A percentile compares a stretch with the other conserved stretches of the same genome.
Evolutionary conservation across 2,113 vertebrate species (phyloP).

Genomic region (Nerophis lumbriciformis): DNA sequence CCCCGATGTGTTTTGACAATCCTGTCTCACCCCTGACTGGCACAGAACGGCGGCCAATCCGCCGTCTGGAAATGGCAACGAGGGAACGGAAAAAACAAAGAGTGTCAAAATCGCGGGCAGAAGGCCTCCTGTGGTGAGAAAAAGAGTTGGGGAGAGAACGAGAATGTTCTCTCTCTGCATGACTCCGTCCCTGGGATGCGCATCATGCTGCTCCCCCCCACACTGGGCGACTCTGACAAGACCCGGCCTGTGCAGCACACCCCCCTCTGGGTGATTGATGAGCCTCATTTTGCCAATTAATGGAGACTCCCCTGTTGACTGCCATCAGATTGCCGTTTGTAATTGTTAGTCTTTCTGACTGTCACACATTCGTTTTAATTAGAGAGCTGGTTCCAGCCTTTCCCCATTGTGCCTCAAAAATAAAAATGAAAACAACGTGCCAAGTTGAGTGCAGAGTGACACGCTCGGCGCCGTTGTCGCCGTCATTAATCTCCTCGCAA

Average conservation of each 20-base stretch:
- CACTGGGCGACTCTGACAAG: slow-evolving; percentile 61
- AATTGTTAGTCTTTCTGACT: slow-evolving; percentile 72
- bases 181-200: slow-evolving; percentile 61
- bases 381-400: slow-evolving; percentile 48
- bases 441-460: slow-evolving; percentile 24
- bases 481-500: slow-evolving; percentile 35
- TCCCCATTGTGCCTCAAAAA: slow-evolving; percentile 18
- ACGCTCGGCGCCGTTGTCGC: slow-evolving; percentile 21
- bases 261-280: slow-evolving; percentile 75
- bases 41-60: slow-evolving; percentile 64
- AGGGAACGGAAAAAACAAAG: slow-evolving; percentile 61
- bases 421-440: slow-evolving; percentile 3
- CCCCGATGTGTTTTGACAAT: slow-evolving; percentile 58
- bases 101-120: slow-evolving; percentile 57
- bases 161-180: slow-evolving; percentile 44
- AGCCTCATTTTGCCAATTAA: slow-evolving; percentile 79
- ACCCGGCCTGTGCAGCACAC: slow-evolving; percentile 55
- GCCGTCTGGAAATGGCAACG: slow-evolving; percentile 56
- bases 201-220: slow-evolving; percentile 55
- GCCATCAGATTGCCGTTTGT: slow-evolving; percentile 74
- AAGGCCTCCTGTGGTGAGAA: slow-evolving; percentile 62
- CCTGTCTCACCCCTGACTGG: slow-evolving; percentile 55
- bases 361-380: slow-evolving; percentile 72
- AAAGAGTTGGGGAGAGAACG: slow-evolving; percentile 27
- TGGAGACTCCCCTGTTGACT: slow-evolving; percentile 75